Evolutionary conservation across 2,888 invertebrate genomes (phyloP).

Genomic region (Drosophila macrospina): DNA sequence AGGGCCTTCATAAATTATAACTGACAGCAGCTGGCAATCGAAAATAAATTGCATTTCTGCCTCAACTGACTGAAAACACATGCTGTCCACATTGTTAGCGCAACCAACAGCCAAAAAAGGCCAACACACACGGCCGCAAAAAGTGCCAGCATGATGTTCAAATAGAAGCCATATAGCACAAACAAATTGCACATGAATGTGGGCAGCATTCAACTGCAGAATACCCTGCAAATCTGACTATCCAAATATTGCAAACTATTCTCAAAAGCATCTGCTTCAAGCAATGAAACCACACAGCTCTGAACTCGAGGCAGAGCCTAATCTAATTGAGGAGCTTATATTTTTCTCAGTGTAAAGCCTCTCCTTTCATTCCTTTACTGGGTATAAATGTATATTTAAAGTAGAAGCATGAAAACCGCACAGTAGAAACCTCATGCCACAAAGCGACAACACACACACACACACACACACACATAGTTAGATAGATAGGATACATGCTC

Average conservation of each 20-base stretch:
- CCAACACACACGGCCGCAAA: conserved; percentile 32
- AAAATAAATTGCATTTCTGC: conserved; percentile 70
- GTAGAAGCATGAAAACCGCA: conserved; percentile 37
- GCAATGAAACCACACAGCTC: neutral
- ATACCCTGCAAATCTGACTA: conserved; percentile 5
- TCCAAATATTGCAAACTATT: neutral
- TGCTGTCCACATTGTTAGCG: conserved; percentile 59
- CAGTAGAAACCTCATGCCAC: conserved; percentile 51
- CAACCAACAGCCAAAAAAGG: conserved; percentile 30
- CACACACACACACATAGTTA: conserved; percentile 16
- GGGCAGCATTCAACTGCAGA: neutral
- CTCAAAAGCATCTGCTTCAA: neutral
- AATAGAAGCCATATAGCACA: conserved; percentile 33
- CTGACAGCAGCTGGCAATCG: conserved; percentile 72
- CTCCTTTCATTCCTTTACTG: neutral
- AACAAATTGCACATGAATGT: conserved; percentile 16
- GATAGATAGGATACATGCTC: conserved; percentile 10
- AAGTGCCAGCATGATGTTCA: conserved; percentile 48
- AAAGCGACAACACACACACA: conserved; percentile 38
- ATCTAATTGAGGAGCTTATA: no score
- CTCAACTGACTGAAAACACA: conserved; percentile 58
- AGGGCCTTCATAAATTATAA: conserved; percentile 68
- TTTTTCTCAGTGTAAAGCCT: no score
- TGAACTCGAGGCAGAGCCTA: no score
- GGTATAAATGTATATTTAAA: conserved; percentile 7